phyloP scores from a whole-genome alignment of 2,888 invertebrate genomes.

The Mythimna vitellina region DNA sequence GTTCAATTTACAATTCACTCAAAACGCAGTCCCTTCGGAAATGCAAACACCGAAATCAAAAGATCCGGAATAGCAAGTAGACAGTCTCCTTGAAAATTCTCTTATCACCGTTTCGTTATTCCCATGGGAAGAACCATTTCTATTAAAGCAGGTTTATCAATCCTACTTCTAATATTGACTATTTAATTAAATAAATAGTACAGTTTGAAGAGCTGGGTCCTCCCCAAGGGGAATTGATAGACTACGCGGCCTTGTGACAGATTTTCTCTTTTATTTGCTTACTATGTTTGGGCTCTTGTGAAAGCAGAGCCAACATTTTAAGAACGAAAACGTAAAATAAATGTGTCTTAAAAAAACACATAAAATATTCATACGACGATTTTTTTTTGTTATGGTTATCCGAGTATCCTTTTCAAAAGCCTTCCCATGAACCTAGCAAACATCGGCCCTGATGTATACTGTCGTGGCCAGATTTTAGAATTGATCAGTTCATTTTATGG shows the following conservation, averaged over 20 bases:
- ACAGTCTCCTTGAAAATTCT: neutral
- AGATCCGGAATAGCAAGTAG: neutral
- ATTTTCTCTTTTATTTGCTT: constrained; percentile 33
- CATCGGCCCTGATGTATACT: too few species aligned
- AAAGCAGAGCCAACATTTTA: neutral
- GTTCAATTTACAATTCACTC: neutral
- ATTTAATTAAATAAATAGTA: constrained; percentile 37
- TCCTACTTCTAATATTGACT: constrained; percentile 4
- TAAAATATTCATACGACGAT: too few species aligned
- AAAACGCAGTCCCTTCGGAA: neutral
- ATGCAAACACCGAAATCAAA: neutral
- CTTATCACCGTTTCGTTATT: neutral
- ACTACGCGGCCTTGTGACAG: constrained; percentile 28
- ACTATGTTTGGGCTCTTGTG: constrained; percentile 13
- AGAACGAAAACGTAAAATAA: neutral
- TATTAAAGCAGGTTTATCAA: constrained; percentile 21
- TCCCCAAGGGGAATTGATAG: constrained; percentile 32
- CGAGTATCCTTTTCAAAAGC: too few species aligned
- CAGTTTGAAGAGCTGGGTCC: constrained; percentile 41
- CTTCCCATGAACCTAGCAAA: too few species aligned
- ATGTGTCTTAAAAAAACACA: too few species aligned
- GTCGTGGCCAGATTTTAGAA: too few species aligned
- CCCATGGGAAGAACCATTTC: constrained; percentile 1
- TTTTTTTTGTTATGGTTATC: too few species aligned
- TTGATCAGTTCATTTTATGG: too few species aligned